Percentiles rank a stretch among this genome's conserved stretches.
Evolutionary conservation across 2,797 vertebrate species (phyloP).

Genomic region (Hippoglossus hippoglossus): DNA sequence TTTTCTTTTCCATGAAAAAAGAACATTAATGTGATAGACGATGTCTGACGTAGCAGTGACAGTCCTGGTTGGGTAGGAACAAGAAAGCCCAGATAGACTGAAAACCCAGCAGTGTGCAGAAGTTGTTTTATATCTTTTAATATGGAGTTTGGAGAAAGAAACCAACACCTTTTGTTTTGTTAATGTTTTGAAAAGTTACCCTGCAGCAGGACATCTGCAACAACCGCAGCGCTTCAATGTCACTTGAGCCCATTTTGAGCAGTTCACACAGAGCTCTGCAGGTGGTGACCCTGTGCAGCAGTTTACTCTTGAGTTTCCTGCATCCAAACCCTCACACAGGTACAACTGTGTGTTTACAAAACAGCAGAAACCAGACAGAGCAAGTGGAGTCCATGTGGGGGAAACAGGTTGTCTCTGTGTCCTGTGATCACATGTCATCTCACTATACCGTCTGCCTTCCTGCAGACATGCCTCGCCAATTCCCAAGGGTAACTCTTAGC

Average conservation of each 20-base stretch:
- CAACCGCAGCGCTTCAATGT: background rate
- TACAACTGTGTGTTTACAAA: constrained; percentile 52
- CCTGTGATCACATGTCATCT: constrained; percentile 1
- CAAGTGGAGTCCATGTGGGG: background rate
- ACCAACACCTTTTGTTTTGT: too few relatives aligned
- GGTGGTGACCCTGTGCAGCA: constrained; percentile 26
- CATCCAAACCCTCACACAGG: constrained; percentile 5
- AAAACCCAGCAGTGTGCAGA: too few relatives aligned
- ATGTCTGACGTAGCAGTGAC: too few relatives aligned
- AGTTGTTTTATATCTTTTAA: too few relatives aligned
- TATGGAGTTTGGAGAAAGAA: too few relatives aligned
- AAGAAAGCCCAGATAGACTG: too few relatives aligned
- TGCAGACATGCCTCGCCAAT: constrained; percentile 93
- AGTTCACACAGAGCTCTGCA: constrained; percentile 29
- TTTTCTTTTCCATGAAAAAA: too few relatives aligned
- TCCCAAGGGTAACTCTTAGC: constrained; percentile 90
- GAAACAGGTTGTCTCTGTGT: constrained; percentile 7
- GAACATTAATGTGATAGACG: too few relatives aligned
- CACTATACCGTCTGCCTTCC: constrained; percentile 12
- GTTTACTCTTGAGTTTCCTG: constrained; percentile 8
- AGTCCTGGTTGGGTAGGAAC: too few relatives aligned
- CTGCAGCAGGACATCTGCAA: background rate
- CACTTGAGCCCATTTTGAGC: background rate
- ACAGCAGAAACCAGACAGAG: constrained; percentile 34
- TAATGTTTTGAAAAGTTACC: too few relatives aligned